Percentiles rank a stretch among this genome's conserved stretches.
Conservation (phyloP, 1,140 invertebrate species). For the Bombus pascuorum region DNA sequence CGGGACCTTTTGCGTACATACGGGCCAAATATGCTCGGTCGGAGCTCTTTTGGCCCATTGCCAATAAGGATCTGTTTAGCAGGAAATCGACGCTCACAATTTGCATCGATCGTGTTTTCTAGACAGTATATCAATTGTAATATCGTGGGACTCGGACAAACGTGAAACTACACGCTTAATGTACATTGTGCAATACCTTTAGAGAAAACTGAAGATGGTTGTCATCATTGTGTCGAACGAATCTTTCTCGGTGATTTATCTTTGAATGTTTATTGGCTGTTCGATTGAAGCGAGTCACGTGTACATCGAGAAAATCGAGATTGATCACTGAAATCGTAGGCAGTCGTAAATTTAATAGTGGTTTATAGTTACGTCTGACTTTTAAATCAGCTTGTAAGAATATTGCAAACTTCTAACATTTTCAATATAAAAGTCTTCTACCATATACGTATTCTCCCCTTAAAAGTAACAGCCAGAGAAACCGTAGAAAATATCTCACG, state of each 20-base stretch:
- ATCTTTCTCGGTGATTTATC: too few relatives aligned
- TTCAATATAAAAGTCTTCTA: background rate
- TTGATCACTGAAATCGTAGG: too few relatives aligned
- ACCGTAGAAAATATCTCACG: background rate
- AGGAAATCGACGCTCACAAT: conserved; percentile 14
- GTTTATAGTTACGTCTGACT: background rate
- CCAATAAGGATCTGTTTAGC: conserved; percentile 57
- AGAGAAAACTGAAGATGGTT: too few relatives aligned
- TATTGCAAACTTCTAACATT: background rate
- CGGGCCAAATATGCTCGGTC: conserved; percentile 37
- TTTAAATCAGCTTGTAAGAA: background rate
- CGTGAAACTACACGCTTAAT: background rate
- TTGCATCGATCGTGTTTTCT: background rate
- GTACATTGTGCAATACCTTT: too few relatives aligned
- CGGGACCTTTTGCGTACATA: conserved; percentile 31
- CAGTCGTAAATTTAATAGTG: too few relatives aligned
- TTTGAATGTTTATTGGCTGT: too few relatives aligned
- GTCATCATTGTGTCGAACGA: too few relatives aligned
- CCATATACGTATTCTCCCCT: background rate
- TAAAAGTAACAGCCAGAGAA: background rate
- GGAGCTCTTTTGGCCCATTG: conserved; percentile 44
- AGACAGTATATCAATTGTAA: background rate
- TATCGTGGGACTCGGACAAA: background rate
- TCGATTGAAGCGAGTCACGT: too few relatives aligned
- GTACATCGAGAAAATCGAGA: too few relatives aligned